A percentile compares a stretch with the other conserved stretches of the same genome.
Conservation (phyloP, 2,113 vertebrate genomes). For the Brachirus orientalis region DNA sequence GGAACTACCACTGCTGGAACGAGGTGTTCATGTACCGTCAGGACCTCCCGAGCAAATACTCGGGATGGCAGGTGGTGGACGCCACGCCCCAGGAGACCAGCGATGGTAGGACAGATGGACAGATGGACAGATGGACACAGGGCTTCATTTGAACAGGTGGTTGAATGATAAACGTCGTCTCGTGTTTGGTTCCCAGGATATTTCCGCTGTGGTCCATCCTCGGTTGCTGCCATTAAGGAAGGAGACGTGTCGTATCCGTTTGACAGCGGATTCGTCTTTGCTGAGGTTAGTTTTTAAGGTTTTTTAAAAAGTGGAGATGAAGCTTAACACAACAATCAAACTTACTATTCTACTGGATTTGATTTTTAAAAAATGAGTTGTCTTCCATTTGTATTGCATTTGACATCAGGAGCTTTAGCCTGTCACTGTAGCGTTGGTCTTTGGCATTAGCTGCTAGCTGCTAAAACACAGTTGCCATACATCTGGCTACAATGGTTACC, state of each 20-base stretch:
- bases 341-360: neutral
- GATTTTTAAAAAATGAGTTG: too few relatives aligned
- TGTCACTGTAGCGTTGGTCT: too few relatives aligned
- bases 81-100: slow-evolving; percentile 95
- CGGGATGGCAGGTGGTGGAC: slow-evolving; percentile 94
- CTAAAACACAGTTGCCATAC: too few relatives aligned
- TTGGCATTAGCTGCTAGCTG: too few relatives aligned
- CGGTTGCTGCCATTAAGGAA: slow-evolving; percentile 87
- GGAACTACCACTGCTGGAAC: slow-evolving; percentile 98
- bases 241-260: slow-evolving; percentile 86
- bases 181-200: slow-evolving; percentile 76
- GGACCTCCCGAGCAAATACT: slow-evolving; percentile 85
- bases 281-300: slow-evolving; percentile 81
- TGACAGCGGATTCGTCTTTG: slow-evolving; percentile 88
- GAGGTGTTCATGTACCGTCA: slow-evolving; percentile 86
- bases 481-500: too few relatives aligned
- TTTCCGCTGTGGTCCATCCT: slow-evolving; percentile 90
- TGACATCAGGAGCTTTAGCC: too few relatives aligned
- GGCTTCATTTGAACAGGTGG: neutral
- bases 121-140: neutral
- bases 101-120: slow-evolving; percentile 81
- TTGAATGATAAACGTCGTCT: neutral
- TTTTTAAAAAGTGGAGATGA: neutral
- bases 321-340: neutral
- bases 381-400: too few relatives aligned